Base-by-base conservation (phyloP, 2,113 vertebrate genomes). In the Chaetodon auriga region DNA sequence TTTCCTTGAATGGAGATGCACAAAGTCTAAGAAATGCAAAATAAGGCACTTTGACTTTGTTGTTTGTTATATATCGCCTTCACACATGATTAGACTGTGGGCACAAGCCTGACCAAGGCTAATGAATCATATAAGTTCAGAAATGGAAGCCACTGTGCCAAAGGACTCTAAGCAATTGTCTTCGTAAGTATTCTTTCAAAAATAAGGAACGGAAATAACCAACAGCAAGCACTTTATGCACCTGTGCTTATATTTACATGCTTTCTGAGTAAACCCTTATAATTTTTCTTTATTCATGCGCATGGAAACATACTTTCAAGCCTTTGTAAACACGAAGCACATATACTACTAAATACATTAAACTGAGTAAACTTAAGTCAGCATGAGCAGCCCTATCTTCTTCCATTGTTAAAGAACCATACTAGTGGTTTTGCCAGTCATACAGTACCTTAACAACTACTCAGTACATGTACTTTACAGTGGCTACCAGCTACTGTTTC, bases 171-270 rank as follows among this genome's bases (percentile, higher is more conserved):
- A 96, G 95, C 86, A 91, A 88, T 84, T 85, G 60, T 87, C 83
- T 97, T 98, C 96, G 98, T 99, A 99, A 99, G 98, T 99, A 99
- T 99, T 95, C 94, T 95, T 94, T 94, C 94, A 81, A 78, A 89
- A 86, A 84, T 84, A 80, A 89, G 78, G 51, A 85, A 85, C 69
- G 66, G 70, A 89, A 91, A 89, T 88, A 79, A 89, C 64, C 76
- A 78, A 80, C 77, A 89, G 72, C 58, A 78, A 86, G 68, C 82
- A 83, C 38, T 75, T 74, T 30, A 69, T 91, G 81, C 81, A 66
- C 53, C 41, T 78, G 58, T 86, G 83, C 84, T 92, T 68, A 38
- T 54, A 54, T 81, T 77, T 70, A 75, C 43, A 68, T 85, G 66
- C 68, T 80, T 78, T 82, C 35, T 73, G 25, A 82, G 43, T 76